A percentile compares a stretch with the other conserved stretches of the same genome.
Evolutionary conservation across 2,113 vertebrate species (phyloP).

Genomic region (Oryzias curvinotus): DNA sequence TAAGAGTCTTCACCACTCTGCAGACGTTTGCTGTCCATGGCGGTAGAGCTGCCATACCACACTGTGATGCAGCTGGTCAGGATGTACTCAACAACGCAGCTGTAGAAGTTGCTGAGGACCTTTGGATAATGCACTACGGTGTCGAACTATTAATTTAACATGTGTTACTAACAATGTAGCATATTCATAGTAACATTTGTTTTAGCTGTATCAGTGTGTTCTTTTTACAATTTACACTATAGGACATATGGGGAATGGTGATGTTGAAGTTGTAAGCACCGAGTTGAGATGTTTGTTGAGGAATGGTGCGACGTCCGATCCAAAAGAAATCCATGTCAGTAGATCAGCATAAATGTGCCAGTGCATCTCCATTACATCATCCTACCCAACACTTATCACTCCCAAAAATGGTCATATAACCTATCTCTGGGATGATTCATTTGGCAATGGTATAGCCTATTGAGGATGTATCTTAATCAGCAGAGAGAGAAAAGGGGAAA

Average conservation of each 20-base stretch:
- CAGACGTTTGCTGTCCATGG: no score
- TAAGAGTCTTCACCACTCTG: no score
- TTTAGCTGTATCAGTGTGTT: no score
- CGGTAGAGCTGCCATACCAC: no score
- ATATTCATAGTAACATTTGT: no score
- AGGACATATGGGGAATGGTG: background rate
- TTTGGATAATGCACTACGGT: no score
- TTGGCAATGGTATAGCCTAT: slow-evolving; percentile 49
- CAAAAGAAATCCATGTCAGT: slow-evolving; percentile 45
- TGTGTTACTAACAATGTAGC: no score
- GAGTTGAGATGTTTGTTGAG: background rate
- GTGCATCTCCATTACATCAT: slow-evolving; percentile 43
- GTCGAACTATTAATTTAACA: no score
- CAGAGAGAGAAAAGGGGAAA: slow-evolving; percentile 12
- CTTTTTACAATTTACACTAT: no score
- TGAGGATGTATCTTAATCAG: slow-evolving; percentile 69
- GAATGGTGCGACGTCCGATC: slow-evolving; percentile 8
- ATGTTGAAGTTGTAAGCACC: slow-evolving; percentile 7
- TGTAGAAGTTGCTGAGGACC: no score
- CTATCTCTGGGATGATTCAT: slow-evolving; percentile 71
- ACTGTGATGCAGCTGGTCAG: background rate
- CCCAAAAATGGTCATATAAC: slow-evolving; percentile 60
- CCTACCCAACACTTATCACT: slow-evolving; percentile 57
- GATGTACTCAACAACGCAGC: no score
- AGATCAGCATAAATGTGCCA: slow-evolving; percentile 55